These are phyloP conservation scores for Adrianichthys oophorus DNA, from an alignment of 2,797 vertebrate genomes.

Conservation along the genomic window DNA sequence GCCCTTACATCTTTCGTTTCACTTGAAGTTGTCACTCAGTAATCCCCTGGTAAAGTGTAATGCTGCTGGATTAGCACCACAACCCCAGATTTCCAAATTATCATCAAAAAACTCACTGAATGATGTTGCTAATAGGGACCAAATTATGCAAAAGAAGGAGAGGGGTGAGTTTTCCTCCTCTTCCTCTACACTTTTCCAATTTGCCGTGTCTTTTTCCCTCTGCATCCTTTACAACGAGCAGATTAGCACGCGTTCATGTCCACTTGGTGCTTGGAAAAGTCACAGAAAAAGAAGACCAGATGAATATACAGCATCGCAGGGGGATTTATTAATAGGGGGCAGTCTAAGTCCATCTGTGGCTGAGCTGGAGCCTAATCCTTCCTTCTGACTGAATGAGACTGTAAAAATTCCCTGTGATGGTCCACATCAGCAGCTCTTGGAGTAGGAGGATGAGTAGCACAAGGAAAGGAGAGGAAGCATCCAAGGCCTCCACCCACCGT, in stretches of 20 bases:
- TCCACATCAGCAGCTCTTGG: conserved; percentile 60
- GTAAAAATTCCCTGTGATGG: conserved; percentile 64
- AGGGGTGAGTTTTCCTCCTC: background rate
- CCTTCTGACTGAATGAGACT: conserved; percentile 50
- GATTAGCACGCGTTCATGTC: conserved; percentile 65
- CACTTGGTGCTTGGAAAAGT: conserved; percentile 39
- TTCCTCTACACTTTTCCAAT: conserved; percentile 44
- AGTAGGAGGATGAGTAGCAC: conserved; percentile 49
- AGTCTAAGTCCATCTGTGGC: conserved; percentile 69
- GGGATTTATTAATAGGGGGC: conserved; percentile 72
- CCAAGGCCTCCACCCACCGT: conserved; percentile 56
- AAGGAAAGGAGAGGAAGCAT: conserved; percentile 30
- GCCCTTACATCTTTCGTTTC: conserved; percentile 83
- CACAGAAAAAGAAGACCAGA: conserved; percentile 30
- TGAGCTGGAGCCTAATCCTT: conserved; percentile 63
- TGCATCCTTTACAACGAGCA: conserved; percentile 55
- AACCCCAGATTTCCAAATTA: conserved; percentile 79
- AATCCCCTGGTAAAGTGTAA: conserved; percentile 82
- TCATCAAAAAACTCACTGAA: conserved; percentile 68
- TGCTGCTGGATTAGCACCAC: conserved; percentile 75
- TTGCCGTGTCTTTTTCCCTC: conserved; percentile 45
- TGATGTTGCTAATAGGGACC: conserved; percentile 74
- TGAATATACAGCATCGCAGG: conserved; percentile 60
- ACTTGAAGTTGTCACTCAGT: conserved; percentile 85
- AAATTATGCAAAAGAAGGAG: conserved; percentile 71